Evolutionary conservation across 2,113 vertebrate genomes (phyloP).

Genomic region (Pantherophis guttatus): DNA sequence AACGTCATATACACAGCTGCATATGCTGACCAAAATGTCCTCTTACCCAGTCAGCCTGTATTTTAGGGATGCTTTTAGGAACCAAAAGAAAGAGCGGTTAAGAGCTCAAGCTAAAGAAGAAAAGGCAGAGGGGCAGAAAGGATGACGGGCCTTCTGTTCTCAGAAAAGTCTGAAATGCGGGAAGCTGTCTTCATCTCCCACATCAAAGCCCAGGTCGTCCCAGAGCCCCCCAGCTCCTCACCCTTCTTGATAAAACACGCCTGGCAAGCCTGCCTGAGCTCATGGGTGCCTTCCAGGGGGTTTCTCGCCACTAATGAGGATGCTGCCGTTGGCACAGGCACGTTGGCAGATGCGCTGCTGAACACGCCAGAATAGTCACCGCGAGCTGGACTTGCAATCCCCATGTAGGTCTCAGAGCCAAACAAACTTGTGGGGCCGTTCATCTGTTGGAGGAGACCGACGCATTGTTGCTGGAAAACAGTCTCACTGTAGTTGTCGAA

Average conservation of each 20-base stretch:
- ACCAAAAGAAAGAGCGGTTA: slow-evolving; percentile 9
- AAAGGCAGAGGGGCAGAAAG: slow-evolving; percentile 24
- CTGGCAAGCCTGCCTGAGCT: slow-evolving; percentile 90
- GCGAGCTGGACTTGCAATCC: slow-evolving; percentile 68
- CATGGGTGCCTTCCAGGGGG: slow-evolving; percentile 90
- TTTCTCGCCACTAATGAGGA: slow-evolving; percentile 66
- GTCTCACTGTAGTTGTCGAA: not conserved
- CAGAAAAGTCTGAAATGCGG: not conserved
- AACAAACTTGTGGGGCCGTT: slow-evolving; percentile 74
- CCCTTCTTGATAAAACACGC: slow-evolving; percentile 88
- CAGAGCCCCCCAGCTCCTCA: slow-evolving; percentile 59
- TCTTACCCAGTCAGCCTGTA: not conserved
- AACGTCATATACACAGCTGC: not conserved
- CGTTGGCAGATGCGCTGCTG: slow-evolving; percentile 60
- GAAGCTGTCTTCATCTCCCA: not conserved
- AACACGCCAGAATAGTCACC: slow-evolving; percentile 70
- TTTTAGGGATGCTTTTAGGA: slow-evolving; percentile 29
- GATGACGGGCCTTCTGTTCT: not conserved
- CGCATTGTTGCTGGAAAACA: not conserved
- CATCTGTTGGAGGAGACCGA: slow-evolving; percentile 69
- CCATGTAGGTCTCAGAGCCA: slow-evolving; percentile 76
- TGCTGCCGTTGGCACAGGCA: slow-evolving; percentile 51
- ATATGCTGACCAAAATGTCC: not conserved
- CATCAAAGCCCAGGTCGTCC: not conserved
- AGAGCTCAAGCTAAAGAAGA: slow-evolving; percentile 32